Conservation (phyloP, 2,888 invertebrate species). For the Polydrusus pterygomalis region DNA sequence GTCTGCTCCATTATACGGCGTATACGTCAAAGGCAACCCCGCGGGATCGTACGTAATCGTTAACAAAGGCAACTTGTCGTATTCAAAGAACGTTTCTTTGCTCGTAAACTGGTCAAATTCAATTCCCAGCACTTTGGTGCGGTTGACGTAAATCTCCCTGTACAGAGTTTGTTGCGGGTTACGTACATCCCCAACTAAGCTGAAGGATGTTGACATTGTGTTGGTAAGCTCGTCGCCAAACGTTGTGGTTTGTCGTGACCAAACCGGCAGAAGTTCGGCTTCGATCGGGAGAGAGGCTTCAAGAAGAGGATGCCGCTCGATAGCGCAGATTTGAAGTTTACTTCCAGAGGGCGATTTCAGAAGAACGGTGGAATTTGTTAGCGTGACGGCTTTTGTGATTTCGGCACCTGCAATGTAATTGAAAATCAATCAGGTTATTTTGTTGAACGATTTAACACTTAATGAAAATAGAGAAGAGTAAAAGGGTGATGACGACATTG, state of each 20-base stretch:
- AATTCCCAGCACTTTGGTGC: conserved; percentile 90
- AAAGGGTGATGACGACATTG: too few species aligned
- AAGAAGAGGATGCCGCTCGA: conserved; percentile 86
- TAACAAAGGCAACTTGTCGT: conserved; percentile 86
- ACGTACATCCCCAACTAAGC: conserved; percentile 88
- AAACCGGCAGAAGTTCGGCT: conserved; percentile 92
- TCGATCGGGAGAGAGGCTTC: conserved; percentile 91
- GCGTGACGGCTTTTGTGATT: conserved; percentile 83
- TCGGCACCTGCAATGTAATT: conserved; percentile 74
- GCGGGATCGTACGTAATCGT: conserved; percentile 92
- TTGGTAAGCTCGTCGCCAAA: conserved; percentile 82
- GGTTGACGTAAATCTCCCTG: conserved; percentile 89
- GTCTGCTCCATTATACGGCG: conserved; percentile 85
- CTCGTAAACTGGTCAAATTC: conserved; percentile 95
- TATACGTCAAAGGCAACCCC: conserved; percentile 90
- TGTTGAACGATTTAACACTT: background rate
- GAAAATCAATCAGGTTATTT: background rate
- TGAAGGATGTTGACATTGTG: conserved; percentile 86
- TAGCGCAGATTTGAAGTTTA: conserved; percentile 83
- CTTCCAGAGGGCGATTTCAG: conserved; percentile 85
- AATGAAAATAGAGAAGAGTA: too few species aligned
- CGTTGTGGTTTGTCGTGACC: conserved; percentile 88
- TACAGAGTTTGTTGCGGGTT: conserved; percentile 90
- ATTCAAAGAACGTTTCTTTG: conserved; percentile 92
- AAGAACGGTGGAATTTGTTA: conserved; percentile 86